phyloP scores from a whole-genome alignment of 2,113 vertebrate species.

The Ictalurus furcatus region DNA sequence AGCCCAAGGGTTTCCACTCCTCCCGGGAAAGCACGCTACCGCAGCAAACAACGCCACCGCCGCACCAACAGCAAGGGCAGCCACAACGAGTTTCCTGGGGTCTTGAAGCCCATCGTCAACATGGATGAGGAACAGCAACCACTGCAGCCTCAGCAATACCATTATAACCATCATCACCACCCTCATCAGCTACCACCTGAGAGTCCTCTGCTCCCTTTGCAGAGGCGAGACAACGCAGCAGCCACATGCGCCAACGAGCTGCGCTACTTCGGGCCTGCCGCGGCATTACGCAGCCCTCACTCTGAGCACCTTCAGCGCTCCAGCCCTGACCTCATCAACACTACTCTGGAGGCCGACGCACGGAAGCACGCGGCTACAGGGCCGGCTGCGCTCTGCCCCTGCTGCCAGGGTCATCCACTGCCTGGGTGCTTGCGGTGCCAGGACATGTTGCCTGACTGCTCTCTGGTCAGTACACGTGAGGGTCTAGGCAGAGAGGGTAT shows the following conservation, averaged over 20 bases:
- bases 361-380: conserved; percentile 62
- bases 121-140: conserved; percentile 70
- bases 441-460: conserved; percentile 72
- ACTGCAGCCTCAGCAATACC: conserved; percentile 65
- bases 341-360: conserved; percentile 80
- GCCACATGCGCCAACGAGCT: conserved; percentile 92
- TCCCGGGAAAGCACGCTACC: conserved; percentile 86
- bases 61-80: conserved; percentile 94
- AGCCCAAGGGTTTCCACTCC: conserved; percentile 90
- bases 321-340: conserved; percentile 91
- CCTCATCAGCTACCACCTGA: conserved; percentile 61
- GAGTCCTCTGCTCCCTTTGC: conserved; percentile 66
- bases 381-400: conserved; percentile 73
- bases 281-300: conserved; percentile 91
- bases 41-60: conserved; percentile 93
- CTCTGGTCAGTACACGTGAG: conserved; percentile 65
- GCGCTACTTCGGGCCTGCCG: conserved; percentile 93
- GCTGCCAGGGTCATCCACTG: conserved; percentile 80
- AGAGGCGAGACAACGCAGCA: conserved; percentile 82
- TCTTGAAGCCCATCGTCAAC: conserved; percentile 76
- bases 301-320: conserved; percentile 90
- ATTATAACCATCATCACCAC: conserved; percentile 66
- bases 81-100: conserved; percentile 84
- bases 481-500: conserved; percentile 57
- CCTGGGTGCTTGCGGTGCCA: conserved; percentile 81